Base-by-base conservation (phyloP, 2,888 invertebrate genomes). In the Callyntrura guangdongensis region DNA sequence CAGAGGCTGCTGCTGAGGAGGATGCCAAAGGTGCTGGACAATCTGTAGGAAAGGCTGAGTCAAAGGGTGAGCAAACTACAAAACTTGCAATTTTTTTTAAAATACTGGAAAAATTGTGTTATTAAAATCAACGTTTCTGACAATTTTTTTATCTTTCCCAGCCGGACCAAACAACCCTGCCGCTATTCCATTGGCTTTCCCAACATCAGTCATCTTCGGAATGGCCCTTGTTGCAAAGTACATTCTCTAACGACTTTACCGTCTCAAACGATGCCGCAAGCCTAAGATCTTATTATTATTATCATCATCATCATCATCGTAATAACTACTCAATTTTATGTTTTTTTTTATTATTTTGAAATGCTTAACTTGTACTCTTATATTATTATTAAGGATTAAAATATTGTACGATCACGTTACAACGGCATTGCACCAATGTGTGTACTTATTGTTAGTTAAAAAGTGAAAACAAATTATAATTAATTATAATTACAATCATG, bases 1-100 rank as follows among this genome's bases (percentile, higher is more conserved):
- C 92, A 45, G 93, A 92, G 74, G 72, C 81, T 25, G 81, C 90
- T 64, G 79, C 87, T 69, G 22, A 93, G 81, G 92, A 92, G 56
- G 93, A 93, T 77, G 61, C 86, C 25, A 91, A 93, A 56, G 90
- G 92, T 25, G 64, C 89, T 22, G 91, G 90, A 64, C 20, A 59
- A 25, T 89, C 89, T 9, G 90, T 85, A 45, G 92, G 91, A 64
- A 91, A 92, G 85, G 36, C 83, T 17, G 91, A 91, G 27, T 84
- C 92, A 11, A 93, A 91, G 84, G 89, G 92, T 92, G 83, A 36
- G 36, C 2, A 6, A 36, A 6, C 36, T 36, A 36, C 36, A 36
- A 36, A 36, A 2, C 36, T n/a, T n/a, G n/a, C n/a, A n/a, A n/a
- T n/a, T n/a, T n/a, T n/a, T n/a, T n/a, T n/a, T n/a, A n/a, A n/a